These are phyloP conservation scores for Colossoma macropomum DNA, from an alignment of 2,113 vertebrate species.

Conservation along the genomic window DNA sequence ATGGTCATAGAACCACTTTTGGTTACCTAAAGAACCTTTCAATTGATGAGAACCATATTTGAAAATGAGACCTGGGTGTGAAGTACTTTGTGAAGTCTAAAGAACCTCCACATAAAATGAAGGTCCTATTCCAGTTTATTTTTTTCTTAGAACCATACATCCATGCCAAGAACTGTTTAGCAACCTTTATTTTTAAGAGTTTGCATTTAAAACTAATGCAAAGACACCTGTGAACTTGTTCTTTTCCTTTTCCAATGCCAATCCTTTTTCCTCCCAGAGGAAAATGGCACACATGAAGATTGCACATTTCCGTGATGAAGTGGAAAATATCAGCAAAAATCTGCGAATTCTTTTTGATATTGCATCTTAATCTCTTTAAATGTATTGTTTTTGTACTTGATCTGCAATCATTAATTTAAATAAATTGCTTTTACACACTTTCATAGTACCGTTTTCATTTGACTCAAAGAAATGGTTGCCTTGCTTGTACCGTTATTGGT, in stretches of 20 bases:
- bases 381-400: neutral
- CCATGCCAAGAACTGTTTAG: no score
- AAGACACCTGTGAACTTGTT: no score
- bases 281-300: slow-evolving; percentile 73
- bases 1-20: no score
- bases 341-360: slow-evolving; percentile 53
- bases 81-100: no score
- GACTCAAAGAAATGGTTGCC: neutral
- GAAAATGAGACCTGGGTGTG: no score
- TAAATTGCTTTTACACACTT: neutral
- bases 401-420: neutral
- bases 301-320: slow-evolving; percentile 66
- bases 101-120: no score
- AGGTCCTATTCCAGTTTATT: no score
- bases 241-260: neutral
- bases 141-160: no score
- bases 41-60: no score
- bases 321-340: slow-evolving; percentile 60
- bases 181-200: no score
- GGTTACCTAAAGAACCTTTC: no score
- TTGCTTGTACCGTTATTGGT: neutral
- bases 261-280: slow-evolving; percentile 56
- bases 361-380: neutral
- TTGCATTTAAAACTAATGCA: no score
- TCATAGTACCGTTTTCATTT: neutral